These are phyloP conservation scores for Scaptomyza hsui DNA, from an alignment of 1,140 invertebrate species.

Conservation along the genomic window DNA sequence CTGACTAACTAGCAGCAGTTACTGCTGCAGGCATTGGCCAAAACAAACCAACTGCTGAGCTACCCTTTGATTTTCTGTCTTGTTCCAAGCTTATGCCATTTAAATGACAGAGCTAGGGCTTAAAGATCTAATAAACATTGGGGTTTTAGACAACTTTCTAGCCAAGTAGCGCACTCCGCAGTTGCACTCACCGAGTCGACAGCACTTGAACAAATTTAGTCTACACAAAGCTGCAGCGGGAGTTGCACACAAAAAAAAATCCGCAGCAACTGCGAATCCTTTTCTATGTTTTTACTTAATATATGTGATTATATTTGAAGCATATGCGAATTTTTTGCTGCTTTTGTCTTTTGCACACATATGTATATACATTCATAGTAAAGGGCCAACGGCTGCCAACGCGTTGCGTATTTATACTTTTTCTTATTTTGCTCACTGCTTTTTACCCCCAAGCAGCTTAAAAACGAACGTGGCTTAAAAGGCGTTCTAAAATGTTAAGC, in stretches of 20 bases:
- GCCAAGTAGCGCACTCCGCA: slow-evolving; percentile 26
- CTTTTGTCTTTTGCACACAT: slow-evolving; percentile 37
- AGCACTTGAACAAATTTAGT: slow-evolving; percentile 27
- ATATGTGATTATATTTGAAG: slow-evolving; percentile 49
- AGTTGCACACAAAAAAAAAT: neutral
- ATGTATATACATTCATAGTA: no score
- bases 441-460: slow-evolving; percentile 34
- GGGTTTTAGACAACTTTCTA: neutral
- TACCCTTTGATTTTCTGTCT: slow-evolving; percentile 1
- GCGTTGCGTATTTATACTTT: slow-evolving; percentile 37
- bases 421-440: slow-evolving; percentile 19
- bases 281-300: slow-evolving; percentile 35
- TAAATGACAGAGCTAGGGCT: neutral
- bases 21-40: slow-evolving; percentile 2
- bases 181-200: slow-evolving; percentile 19
- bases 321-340: slow-evolving; percentile 35
- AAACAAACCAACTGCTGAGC: neutral
- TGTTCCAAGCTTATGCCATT: neutral
- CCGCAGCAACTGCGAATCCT: slow-evolving; percentile 24
- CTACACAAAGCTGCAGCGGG: neutral
- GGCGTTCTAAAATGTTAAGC: slow-evolving; percentile 67
- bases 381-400: slow-evolving; percentile 5
- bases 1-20: slow-evolving; percentile 32
- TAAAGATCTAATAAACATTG: neutral
- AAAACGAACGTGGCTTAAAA: slow-evolving; percentile 57